Base-by-base conservation (phyloP, 2,888 invertebrate genomes). In the Villa cingulata region DNA sequence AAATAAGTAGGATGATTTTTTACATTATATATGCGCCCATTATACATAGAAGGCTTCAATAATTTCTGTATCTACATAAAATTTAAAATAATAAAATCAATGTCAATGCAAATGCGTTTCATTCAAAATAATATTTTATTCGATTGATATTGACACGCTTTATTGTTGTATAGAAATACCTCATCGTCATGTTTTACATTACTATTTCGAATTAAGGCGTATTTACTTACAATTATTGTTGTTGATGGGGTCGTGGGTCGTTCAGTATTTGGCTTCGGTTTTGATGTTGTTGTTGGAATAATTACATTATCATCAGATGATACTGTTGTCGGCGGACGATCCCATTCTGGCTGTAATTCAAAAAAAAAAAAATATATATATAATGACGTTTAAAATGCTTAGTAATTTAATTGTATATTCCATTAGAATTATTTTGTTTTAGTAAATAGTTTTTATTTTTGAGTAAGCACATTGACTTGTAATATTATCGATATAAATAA, bases 291-390 rank as follows among this genome's bases (percentile, higher is more conserved):
- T n/a, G 48, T 15, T 29, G 19, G 16, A 29, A 45, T 38, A 16
- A 37, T 7, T n/a, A 27, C 23, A 7, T 27, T 27, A 9, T 7
- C 75, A 23, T 73, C 67, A 19, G 75, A 71, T 59, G 74, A 74
- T 43, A 63, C 56, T 4, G 86, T 86, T 51, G 83, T 80, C 49
- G 84, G 84, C 16, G 86, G 86, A 51, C 78, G 75, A 40, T 83
- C 83, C 86, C 86, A 87, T 62, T 86, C 85, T 56, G 86, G 86
- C 84, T 85, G 59, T 37, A 68, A 43, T 46, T 27, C 60, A 49
- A 53, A 41, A n/a, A 9, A 9, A 29, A 29, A 29, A 29, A 9
- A n/a, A n/a, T n/a, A n/a, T n/a, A 29, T 29, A 9, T 9, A 29
- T 29, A 29, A 29, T 29, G 12, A 29, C 12, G 29, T 29, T 6